Evolutionary conservation across 1,140 invertebrate species (phyloP).

Genomic region (Drosophila santomea): DNA sequence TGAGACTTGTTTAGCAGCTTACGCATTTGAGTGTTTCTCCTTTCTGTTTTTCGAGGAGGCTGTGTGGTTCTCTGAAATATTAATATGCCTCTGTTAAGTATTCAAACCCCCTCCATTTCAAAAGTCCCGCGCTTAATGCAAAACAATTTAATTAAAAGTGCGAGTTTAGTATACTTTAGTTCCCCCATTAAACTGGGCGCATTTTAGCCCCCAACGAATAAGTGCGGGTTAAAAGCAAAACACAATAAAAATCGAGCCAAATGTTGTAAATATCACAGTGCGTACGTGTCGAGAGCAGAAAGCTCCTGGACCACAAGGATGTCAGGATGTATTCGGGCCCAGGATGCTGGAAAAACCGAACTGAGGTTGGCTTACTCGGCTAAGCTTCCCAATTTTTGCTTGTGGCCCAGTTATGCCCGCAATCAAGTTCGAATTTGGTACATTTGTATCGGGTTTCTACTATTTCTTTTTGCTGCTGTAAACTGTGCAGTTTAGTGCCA

Average conservation of each 20-base stretch:
- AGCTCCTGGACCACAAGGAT: slow-evolving; percentile 11
- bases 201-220: background rate
- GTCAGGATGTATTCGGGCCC: slow-evolving; percentile 9
- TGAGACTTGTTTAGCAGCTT: slow-evolving; percentile 54
- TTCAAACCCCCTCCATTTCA: background rate
- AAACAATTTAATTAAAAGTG: slow-evolving; percentile 34
- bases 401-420: background rate
- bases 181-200: background rate
- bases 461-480: background rate
- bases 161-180: background rate
- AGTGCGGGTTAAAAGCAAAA: slow-evolving; percentile 9
- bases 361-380: slow-evolving; percentile 11
- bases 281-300: slow-evolving; percentile 14
- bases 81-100: slow-evolving; percentile 17
- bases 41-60: background rate
- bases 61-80: slow-evolving; percentile 35
- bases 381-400: slow-evolving; percentile 37
- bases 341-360: background rate
- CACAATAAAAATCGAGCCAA: slow-evolving; percentile 37
- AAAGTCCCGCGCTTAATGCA: slow-evolving; percentile 12
- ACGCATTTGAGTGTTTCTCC: slow-evolving; percentile 42
- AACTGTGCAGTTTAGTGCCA: background rate
- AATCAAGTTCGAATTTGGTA: slow-evolving; percentile 2
- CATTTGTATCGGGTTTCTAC: background rate
- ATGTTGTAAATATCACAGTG: slow-evolving; percentile 34